phyloP scores from a whole-genome alignment of 2,113 vertebrate species.

The Lampris megalopsis region DNA sequence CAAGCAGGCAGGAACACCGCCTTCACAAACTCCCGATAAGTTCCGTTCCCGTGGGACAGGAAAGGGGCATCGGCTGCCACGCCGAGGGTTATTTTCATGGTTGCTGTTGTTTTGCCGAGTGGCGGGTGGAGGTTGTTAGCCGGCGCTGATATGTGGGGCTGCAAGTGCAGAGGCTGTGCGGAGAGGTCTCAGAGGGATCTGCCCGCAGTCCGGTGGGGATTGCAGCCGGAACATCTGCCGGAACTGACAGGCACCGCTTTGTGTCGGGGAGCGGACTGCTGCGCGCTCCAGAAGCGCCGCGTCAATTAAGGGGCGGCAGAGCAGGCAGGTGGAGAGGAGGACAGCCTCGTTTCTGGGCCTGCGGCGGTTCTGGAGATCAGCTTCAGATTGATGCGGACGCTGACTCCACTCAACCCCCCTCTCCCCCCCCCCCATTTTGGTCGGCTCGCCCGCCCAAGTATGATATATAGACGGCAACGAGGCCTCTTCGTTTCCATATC shows the following conservation, averaged over 20 bases:
- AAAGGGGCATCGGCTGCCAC: conserved; percentile 31
- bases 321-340: conserved; percentile 53
- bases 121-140: conserved; percentile 32
- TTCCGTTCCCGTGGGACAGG: conserved; percentile 34
- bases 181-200: conserved; percentile 11
- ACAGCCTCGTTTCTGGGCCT: conserved; percentile 52
- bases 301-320: conserved; percentile 62
- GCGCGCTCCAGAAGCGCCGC: conserved; percentile 39
- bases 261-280: conserved; percentile 65
- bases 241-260: conserved; percentile 69
- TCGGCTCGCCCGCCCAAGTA: conserved; percentile 41
- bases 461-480: conserved; percentile 46
- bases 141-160: conserved; percentile 6
- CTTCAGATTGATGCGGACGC: conserved; percentile 61
- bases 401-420: conserved; percentile 48
- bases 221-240: conserved; percentile 29
- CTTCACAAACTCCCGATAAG: conserved; percentile 31
- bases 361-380: conserved; percentile 57
- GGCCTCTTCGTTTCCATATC: conserved; percentile 45
- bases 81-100: conserved; percentile 17
- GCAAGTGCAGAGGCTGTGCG: conserved; percentile 20
- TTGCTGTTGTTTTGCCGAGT: conserved; percentile 32
- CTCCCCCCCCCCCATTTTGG: conserved; percentile 30
- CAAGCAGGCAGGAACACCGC: conserved; percentile 36
- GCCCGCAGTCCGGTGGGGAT: conserved; percentile 23